phyloP scores from a whole-genome alignment of 2,888 invertebrate species.

The Blera fallax region DNA sequence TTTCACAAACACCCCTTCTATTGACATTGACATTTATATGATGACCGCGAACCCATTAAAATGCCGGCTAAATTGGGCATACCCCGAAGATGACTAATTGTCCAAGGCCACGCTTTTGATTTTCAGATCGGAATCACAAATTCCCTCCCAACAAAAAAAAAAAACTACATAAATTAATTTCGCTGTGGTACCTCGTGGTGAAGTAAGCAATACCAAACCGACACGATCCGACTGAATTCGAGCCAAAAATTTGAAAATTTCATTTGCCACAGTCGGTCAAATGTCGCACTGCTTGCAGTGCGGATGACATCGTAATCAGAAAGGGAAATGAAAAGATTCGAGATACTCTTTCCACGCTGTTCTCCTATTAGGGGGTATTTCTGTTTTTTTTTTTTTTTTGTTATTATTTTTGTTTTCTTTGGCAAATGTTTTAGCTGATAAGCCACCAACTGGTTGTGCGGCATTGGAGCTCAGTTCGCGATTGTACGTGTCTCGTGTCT shows the following conservation, averaged over 20 bases:
- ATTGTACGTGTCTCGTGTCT: conserved; percentile 13
- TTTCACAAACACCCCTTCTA: neutral
- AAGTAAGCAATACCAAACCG: neutral
- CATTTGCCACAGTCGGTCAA: neutral
- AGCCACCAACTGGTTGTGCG: conserved; percentile 14
- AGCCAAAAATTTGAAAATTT: conserved; percentile 5
- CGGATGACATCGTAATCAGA: neutral
- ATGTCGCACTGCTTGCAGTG: conserved; percentile 1
- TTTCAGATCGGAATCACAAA: neutral
- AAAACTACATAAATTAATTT: neutral
- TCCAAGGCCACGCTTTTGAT: neutral
- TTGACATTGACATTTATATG: neutral
- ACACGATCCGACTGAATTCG: neutral
- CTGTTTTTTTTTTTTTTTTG: neutral
- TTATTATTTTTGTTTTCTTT: conserved; percentile 3
- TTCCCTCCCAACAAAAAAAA: neutral
- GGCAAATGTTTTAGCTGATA: conserved; percentile 18
- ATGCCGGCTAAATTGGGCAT: neutral
- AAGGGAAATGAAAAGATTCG: neutral
- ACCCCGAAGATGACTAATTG: neutral
- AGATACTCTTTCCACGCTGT: neutral
- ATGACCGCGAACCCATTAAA: neutral
- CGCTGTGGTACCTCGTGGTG: neutral
- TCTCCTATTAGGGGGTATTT: neutral
- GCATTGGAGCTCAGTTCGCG: conserved; percentile 22